These are phyloP conservation scores for Dolichopus griseipennis DNA, from an alignment of 2,888 invertebrate species.

Conservation along the genomic window DNA sequence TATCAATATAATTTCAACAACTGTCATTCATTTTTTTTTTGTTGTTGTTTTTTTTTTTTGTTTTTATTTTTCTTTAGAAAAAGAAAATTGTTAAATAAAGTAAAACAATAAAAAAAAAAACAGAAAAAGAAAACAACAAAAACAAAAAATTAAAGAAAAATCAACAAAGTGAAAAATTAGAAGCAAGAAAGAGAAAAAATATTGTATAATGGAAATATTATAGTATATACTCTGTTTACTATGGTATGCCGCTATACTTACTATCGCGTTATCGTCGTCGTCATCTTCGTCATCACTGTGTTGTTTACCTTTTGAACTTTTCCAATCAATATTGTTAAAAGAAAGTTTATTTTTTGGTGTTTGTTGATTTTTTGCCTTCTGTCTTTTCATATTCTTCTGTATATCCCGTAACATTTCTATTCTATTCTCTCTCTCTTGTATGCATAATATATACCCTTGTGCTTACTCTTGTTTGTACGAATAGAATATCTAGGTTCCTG, in stretches of 20 bases:
- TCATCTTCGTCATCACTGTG: conserved; percentile 11
- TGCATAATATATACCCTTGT: too few species aligned
- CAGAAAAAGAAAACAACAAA: too few species aligned
- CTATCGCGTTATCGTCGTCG: background rate
- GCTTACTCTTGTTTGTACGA: too few species aligned
- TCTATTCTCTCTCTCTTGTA: background rate
- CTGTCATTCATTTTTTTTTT: background rate
- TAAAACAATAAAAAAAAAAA: too few species aligned
- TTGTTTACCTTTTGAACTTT: conserved; percentile 19
- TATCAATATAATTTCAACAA: conserved; percentile 1
- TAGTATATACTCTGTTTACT: too few species aligned
- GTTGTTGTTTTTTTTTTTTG: too few species aligned
- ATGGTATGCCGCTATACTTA: background rate
- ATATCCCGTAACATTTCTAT: background rate
- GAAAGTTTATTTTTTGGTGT: conserved; percentile 12
- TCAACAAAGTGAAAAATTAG: background rate
- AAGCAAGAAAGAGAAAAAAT: conserved; percentile 13
- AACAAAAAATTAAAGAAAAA: too few species aligned
- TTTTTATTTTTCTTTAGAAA: too few species aligned
- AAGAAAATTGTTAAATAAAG: too few species aligned
- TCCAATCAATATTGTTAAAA: conserved; percentile 16
- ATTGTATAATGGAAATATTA: background rate
- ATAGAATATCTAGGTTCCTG: too few species aligned
- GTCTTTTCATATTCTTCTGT: conserved; percentile 14
- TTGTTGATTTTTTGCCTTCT: conserved; percentile 14